Percentiles rank a stretch among this genome's conserved stretches.
phyloP scores from a whole-genome alignment of 2,888 invertebrate genomes.

The Baccha elongata region DNA sequence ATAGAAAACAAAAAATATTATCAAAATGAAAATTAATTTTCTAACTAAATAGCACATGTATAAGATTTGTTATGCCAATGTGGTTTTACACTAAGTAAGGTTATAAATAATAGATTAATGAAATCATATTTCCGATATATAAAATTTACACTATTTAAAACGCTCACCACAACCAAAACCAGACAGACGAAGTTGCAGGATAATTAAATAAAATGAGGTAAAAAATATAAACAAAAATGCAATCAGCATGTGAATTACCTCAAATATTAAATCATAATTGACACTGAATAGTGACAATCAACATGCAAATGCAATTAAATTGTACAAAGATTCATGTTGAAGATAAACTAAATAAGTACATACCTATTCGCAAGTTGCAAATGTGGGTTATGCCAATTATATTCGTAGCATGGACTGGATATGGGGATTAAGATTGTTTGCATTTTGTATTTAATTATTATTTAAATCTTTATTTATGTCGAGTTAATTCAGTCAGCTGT shows the following conservation, averaged over 20 bases:
- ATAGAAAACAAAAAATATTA: conserved; percentile 1
- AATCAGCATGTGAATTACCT: conserved; percentile 43
- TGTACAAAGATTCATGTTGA: conserved; percentile 44
- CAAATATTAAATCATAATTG: conserved; percentile 57
- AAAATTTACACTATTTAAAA: conserved; percentile 29
- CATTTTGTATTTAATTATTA: conserved; percentile 23
- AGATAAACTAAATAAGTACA: conserved; percentile 29
- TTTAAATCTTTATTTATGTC: conserved; percentile 33
- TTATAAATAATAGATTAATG: conserved; percentile 67
- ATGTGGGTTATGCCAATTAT: conserved; percentile 47
- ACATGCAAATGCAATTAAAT: conserved; percentile 70
- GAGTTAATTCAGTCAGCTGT: conserved; percentile 25
- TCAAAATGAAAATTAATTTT: conserved; percentile 66
- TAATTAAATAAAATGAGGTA: no score
- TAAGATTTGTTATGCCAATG: conserved; percentile 53
- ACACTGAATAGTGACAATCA: conserved; percentile 65
- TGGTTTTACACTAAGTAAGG: conserved; percentile 33
- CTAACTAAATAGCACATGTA: conserved; percentile 1
- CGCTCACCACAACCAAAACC: conserved; percentile 15
- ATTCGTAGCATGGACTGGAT: not conserved
- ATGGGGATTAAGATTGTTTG: conserved; percentile 12
- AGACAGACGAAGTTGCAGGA: no score
- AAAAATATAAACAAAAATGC: not conserved
- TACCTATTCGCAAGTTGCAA: conserved; percentile 10
- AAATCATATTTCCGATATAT: conserved; percentile 59